Conservation (phyloP, 2,888 invertebrate species). For the Drepanosiphum platanoidis region DNA sequence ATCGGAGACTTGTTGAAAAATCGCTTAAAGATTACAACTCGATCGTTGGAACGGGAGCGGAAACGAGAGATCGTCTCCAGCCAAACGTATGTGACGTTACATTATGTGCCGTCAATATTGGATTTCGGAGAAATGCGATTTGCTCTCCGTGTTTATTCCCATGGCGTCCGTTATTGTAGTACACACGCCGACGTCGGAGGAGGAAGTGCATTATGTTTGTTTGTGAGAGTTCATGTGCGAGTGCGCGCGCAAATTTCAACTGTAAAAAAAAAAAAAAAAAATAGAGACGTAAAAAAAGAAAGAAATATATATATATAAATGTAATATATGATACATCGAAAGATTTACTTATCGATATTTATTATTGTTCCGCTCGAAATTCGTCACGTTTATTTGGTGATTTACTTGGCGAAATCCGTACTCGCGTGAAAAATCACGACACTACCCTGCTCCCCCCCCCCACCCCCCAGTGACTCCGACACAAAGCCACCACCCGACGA, state of each 20-base stretch:
- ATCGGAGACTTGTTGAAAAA: slow-evolving; percentile 23
- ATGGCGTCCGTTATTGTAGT: slow-evolving; percentile 7
- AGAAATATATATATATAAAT: not conserved
- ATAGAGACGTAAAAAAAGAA: not conserved
- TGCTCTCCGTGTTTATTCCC: not conserved
- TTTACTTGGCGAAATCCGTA: not conserved
- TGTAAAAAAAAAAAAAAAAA: not conserved
- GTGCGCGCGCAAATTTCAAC: not conserved
- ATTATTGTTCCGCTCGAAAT: not conserved
- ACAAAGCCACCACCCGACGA: too few relatives aligned
- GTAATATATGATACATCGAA: not conserved
- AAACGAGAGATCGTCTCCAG: slow-evolving; percentile 1
- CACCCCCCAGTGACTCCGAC: too few relatives aligned
- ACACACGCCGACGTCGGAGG: not conserved
- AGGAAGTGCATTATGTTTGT: not conserved
- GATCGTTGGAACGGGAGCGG: not conserved
- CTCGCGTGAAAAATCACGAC: not conserved
- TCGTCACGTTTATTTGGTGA: not conserved
- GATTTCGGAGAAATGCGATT: slow-evolving; percentile 19
- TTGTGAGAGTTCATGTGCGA: not conserved
- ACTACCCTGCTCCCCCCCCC: not conserved
- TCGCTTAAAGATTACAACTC: not conserved
- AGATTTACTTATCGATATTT: not conserved
- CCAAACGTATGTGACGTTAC: not conserved
- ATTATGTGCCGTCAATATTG: slow-evolving; percentile 14